Base-by-base conservation (phyloP, 2,797 vertebrate genomes). In the Sebastes nivosus region DNA sequence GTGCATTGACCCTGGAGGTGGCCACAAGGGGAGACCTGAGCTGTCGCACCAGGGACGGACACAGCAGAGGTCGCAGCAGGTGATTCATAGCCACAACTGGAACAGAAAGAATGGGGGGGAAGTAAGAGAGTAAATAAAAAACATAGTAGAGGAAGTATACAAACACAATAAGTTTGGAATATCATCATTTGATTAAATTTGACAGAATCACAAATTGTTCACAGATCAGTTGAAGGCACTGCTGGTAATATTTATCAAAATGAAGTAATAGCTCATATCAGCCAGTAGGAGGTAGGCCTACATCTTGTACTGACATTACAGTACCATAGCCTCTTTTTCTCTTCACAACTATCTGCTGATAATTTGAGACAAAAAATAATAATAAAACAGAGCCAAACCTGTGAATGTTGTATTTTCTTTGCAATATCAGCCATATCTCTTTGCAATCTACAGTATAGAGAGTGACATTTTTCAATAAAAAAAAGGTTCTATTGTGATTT, bases 31-130 rank as follows among this genome's bases (percentile, higher is more conserved):
- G 82, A 66, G 70, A 77, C 86, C 90, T 81, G 27, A 63, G 1
- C 54, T 61, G 3, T 1, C 83, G 66, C 0, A 88, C 55, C 27
- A 93, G 27, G 2, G 91, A 77, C 4, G n/a, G 90, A 29, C 25
- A 84, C 60, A 97, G 85, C 36, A 94, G 85, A 24, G 95, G 88
- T 2, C 94, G 93, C 74, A 97, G 88, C 6, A 97, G 85, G 27
- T 92, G 95, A 58, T 93, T 90, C 18, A 97, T 82, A 0, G 95
- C 95, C 95, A 97, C 90, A 0, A 87, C 94, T 95, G 80, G 14
- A 22, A 73, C 14, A 72, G 8, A n/a, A 34, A 6, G 11, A 57
- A 61, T 42, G 11, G 38, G 29, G 8, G 12, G 14, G 32, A 29
- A 36, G 1, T 27, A 5, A 59, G 30, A 71, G 32, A 20, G 11